These are phyloP conservation scores for Urocitellus parryii DNA, from an alignment of 2,113 vertebrate species.

Conservation along the genomic window DNA sequence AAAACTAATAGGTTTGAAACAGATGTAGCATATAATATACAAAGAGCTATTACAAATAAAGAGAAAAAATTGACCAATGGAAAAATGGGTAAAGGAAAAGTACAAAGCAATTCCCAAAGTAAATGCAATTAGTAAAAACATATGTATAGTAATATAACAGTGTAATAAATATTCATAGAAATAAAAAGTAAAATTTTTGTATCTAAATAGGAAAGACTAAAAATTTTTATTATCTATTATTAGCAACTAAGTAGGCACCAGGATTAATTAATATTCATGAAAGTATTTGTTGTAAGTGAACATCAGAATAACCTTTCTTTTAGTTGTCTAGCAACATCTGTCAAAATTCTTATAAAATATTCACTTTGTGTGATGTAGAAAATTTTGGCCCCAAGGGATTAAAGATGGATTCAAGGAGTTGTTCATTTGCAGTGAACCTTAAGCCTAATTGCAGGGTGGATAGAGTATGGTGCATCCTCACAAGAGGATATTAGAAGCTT, in stretches of 20 bases:
- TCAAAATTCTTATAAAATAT: background rate
- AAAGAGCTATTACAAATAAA: background rate
- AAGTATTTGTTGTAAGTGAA: background rate
- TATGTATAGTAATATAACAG: background rate
- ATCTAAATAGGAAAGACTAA: background rate
- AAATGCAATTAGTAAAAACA: background rate
- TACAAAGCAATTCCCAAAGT: background rate
- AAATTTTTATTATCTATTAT: background rate
- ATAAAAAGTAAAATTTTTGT: background rate
- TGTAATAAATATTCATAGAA: constrained; percentile 3
- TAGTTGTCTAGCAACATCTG: background rate
- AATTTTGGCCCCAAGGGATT: background rate
- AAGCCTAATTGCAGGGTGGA: background rate
- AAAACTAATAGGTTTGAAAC: background rate
- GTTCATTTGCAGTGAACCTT: background rate
- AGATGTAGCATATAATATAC: background rate
- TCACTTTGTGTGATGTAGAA: background rate
- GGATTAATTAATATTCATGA: background rate
- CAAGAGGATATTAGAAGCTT: background rate
- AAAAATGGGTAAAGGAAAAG: background rate
- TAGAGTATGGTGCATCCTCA: background rate
- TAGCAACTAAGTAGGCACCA: background rate
- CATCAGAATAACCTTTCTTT: background rate
- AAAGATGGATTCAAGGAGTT: background rate
- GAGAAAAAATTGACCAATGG: background rate